Evolutionary conservation across 1,140 invertebrate species (phyloP), one percentile per base, ranked within the genome.

Genomic region (Grapholita molesta): DNA sequence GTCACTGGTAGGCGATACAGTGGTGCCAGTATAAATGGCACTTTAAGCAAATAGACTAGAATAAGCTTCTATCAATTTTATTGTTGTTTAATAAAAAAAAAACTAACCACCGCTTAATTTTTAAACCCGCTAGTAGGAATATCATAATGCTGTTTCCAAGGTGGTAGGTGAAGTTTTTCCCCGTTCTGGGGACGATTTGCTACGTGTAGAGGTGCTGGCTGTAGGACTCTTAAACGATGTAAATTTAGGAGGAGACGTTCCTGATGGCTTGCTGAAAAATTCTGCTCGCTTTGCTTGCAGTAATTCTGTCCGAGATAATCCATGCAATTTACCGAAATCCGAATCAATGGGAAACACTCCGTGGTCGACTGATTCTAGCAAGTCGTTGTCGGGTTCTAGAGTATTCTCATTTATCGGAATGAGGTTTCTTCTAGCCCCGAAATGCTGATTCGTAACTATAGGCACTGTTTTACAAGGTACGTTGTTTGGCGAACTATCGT

Each of bases 61-160:
- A 89, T 89, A 85, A 91, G 87, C 86, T 89, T 90, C 88, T 84
- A 82, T 84, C 67, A 83, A 89, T 83, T 86, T 85, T 77, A 82
- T 81, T 80, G 74, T 78, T 67, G 68, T 72, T 38, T 67, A 57
- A 57, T 71, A 32, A 75, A 76, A 76, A 76, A 76, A 18, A 78
- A 74, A 74, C 67, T 64, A 81, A 89, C 85, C 85, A 91, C 86
- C 84, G 72, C 80, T 79, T 84, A 48, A 33, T 12, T 15, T 52
- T 66, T 67, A 53, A 73, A 68, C 64, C 73, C 65, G 35, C 21
- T 72, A 66, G 70, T 55, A 70, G 53, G 72, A 74, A 68, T 75
- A 92, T 93, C 93, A 94, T 93, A 94, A 94, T 64, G 93, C 93
- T 57, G 93, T 94, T 89, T 94, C 93, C 80, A 94, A 85, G 23